Evolutionary conservation across 2,888 invertebrate genomes (phyloP), one percentile per base, ranked within the genome.

Genomic region (Crocallis elinguaria): DNA sequence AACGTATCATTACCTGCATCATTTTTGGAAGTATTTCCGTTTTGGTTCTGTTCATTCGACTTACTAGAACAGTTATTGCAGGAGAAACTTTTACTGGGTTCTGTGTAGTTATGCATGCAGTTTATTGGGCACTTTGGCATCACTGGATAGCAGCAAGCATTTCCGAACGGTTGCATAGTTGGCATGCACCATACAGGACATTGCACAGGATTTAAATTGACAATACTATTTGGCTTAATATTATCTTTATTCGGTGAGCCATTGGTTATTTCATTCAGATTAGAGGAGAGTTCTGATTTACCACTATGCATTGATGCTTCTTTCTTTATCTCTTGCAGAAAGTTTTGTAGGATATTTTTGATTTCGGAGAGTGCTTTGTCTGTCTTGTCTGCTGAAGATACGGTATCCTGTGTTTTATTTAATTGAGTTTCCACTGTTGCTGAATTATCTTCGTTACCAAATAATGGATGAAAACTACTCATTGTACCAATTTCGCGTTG

Each of bases 351-450:
- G 39, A 89, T 84, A 46, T 86, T 79, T 71, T 90, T 90, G 41
- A 90, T 89, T 83, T 90, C 90, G 51, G 68, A 74, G n/a, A 90
- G 66, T 1, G 88, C 79, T 71, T 81, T 84, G 48, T 88, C 88
- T 3, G 88, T 86, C 75, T 82, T 86, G 35, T 86, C 82, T 23
- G 52, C 61, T 27, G 69, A 68, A 19, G 62, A 55, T 27, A 77
- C 74, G 0, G 72, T 74, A 35, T 79, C 77, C 57, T 80, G 78
- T 5, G 76, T 77, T 66, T 79, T 79, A 49, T 81, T 82, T n/a
- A 78, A 50, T 8, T 71, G 58, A 13, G 69, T 73, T 39, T 83
- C 77, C 73, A 54, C 64, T 23, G 64, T 55, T 23, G 44, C 37
- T 49, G 71, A 66, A n/a, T 44, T 57, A 54, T 67, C 76, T 27